Evolutionary conservation across 1,140 invertebrate genomes (phyloP), one percentile per base, ranked within the genome.

Genomic region (Nasonia longicornis): DNA sequence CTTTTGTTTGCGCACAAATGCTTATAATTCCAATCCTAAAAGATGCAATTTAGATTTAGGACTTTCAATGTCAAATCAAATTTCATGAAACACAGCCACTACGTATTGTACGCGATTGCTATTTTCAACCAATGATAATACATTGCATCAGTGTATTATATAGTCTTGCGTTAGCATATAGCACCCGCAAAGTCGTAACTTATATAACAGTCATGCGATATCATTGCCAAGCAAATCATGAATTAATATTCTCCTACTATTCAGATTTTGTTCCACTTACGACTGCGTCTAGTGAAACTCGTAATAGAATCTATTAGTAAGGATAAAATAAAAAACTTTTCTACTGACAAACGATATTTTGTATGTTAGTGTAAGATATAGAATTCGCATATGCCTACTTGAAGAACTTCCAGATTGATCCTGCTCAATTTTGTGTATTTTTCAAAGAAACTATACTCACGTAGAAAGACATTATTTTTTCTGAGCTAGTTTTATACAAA

Each of bases 401-500:
- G 8, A 74, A 80, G n/a, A 31, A 74, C 38, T 75, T 75, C 72
- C 79, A 81, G 2, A 76, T 75, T 11, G 16, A 77, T 80, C 69
- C 77, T 75, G 58, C 80, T 81, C 38, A 73, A 64, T 52, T 78
- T 77, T 16, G 2, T 8, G 45, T 80, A 72, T 70, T 66, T 70
- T 64, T 75, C 66, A 77, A 76, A 77, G 35, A 74, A 72, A 67
- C 38, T 67, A 26, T 26, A n/a, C n/a, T 31, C 73, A 67, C 38
- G 16, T 69, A 80, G 70, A 83, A 70, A 77, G 66, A 67, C 11
- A 70, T 73, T 79, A 74, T 80, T 80, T 66, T 80, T 73, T 52
- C 69, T 31, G 2, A 45, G 20, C 52, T 74, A 74, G 31, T 80
- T 80, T 75, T 73, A 16, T 80, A 80, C 31, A 42, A 70, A 67